A percentile compares a stretch with the other conserved stretches of the same genome.
These are phyloP conservation scores for Pristionchus pacificus DNA, from an alignment of 1,140 invertebrate species.

Conservation along the genomic window DNA sequence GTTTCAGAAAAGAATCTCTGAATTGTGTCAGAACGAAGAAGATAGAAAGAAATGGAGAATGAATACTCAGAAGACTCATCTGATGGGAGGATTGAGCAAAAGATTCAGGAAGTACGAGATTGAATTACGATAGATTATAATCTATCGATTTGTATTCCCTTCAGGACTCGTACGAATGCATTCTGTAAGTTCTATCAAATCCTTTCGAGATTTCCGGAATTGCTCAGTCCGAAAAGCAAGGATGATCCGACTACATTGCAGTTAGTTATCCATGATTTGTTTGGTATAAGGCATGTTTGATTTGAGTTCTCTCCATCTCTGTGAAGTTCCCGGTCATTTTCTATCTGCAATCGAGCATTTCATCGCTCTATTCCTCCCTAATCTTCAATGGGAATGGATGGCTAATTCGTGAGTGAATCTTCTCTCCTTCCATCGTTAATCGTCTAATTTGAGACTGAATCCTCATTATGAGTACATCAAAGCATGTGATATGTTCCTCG, in stretches of 20 bases:
- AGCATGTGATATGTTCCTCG: constrained; percentile 26
- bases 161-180: no score
- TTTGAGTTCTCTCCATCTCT: constrained; percentile 45
- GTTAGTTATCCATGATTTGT: no score
- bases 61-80: constrained; percentile 18
- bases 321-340: constrained; percentile 47
- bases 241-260: not conserved
- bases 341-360: constrained; percentile 31
- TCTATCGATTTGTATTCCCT: not conserved
- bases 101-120: constrained; percentile 15
- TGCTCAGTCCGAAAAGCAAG: not conserved
- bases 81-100: constrained; percentile 31
- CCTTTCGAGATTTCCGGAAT: constrained; percentile 28
- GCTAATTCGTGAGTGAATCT: constrained; percentile 17
- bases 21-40: constrained; percentile 4
- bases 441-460: constrained; percentile 30
- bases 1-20: constrained; percentile 11
- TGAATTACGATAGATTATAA: not conserved
- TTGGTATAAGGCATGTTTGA: not conserved
- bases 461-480: constrained; percentile 29
- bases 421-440: not conserved
- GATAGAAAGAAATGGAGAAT: constrained; percentile 1
- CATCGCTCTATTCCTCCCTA: constrained; percentile 17
- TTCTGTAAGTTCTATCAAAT: constrained; percentile 48
- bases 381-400: constrained; percentile 28